Conservation (phyloP, 1,140 invertebrate species). For the Orchestia grillus region DNA sequence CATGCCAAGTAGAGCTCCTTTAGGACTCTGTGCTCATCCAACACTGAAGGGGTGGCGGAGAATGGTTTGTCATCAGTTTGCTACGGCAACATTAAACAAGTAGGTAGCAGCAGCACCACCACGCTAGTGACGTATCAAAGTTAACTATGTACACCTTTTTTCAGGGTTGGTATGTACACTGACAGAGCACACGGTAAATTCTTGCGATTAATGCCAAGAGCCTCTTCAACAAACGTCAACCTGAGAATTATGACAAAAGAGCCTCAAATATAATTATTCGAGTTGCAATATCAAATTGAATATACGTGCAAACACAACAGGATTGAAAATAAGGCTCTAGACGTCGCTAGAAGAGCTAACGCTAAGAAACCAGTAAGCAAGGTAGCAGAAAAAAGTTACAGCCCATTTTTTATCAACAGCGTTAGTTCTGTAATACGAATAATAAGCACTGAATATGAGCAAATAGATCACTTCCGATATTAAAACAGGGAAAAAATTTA, state of each 20-base stretch:
- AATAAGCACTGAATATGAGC: background rate
- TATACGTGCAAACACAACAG: background rate
- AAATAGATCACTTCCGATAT: background rate
- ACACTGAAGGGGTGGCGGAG: background rate
- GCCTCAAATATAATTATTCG: background rate
- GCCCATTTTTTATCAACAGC: background rate
- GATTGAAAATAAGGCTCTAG: background rate
- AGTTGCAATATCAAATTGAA: background rate
- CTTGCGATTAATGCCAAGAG: background rate
- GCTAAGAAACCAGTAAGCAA: background rate
- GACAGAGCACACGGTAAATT: background rate
- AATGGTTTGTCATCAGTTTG: background rate
- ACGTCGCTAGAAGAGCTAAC: background rate
- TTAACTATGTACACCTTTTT: background rate
- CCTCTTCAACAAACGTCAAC: background rate
- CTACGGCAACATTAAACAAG: background rate
- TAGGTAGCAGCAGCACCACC: background rate
- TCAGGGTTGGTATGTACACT: background rate
- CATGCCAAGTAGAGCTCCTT: background rate
- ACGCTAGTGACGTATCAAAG: slow-evolving; percentile 18
- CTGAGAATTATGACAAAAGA: background rate
- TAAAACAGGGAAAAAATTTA: background rate
- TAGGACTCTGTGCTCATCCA: background rate
- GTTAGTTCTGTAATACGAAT: background rate
- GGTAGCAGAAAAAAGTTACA: background rate